Percentiles rank a stretch among this genome's conserved stretches.
Conservation (phyloP, 2,113 vertebrate species). For the Anser brachyrhynchus region DNA sequence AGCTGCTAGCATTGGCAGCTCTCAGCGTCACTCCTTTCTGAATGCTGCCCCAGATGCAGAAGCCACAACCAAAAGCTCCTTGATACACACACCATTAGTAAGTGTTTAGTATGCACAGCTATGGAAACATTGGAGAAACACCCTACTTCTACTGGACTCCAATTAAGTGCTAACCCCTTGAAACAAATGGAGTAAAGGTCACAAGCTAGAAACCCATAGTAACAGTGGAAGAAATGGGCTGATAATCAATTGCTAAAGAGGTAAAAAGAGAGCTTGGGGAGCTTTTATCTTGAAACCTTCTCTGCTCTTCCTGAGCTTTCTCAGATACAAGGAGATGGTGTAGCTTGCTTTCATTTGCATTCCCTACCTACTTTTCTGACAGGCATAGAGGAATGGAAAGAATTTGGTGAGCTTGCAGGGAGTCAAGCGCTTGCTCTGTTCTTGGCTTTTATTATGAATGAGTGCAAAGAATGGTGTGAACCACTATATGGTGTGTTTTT, state of each 20-base stretch:
- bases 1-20: background rate
- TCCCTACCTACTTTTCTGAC: background rate
- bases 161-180: background rate
- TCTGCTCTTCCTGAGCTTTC: background rate
- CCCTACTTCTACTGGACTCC: background rate
- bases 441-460: background rate
- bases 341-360: background rate
- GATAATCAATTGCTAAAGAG: background rate
- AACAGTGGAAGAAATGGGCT: background rate
- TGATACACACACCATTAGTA: background rate
- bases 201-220: background rate
- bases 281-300: background rate
- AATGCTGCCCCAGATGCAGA: background rate
- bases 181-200: background rate
- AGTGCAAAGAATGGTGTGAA: background rate
- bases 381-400: background rate
- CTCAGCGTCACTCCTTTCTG: background rate
- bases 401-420: background rate
- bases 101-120: background rate
- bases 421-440: background rate
- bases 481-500: background rate
- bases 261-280: background rate
- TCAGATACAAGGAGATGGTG: background rate
- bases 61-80: background rate
- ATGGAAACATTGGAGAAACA: background rate